A percentile compares a stretch with the other conserved stretches of the same genome.
These are phyloP conservation scores for Podarcis raffonei DNA, from an alignment of 2,113 vertebrate genomes.

Conservation along the genomic window DNA sequence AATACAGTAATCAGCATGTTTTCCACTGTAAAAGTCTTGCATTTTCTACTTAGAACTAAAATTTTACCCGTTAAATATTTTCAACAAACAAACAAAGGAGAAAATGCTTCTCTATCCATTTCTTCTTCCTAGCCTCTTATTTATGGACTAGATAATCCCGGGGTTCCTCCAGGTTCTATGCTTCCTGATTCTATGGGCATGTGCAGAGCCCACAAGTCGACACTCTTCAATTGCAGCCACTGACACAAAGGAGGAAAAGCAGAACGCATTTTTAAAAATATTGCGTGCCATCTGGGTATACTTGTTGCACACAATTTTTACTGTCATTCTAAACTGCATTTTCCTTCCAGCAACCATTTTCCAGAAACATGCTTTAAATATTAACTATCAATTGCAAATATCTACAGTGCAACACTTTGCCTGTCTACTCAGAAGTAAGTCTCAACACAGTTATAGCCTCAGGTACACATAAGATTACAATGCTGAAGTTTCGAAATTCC, in stretches of 20 bases:
- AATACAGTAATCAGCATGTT: conserved; percentile 89
- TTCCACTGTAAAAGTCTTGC: conserved; percentile 79
- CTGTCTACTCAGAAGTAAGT: too few relatives aligned
- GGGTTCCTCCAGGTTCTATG: too few relatives aligned
- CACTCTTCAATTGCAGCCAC: conserved; percentile 43
- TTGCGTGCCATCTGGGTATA: conserved; percentile 35
- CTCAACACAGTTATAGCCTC: too few relatives aligned
- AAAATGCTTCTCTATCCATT: conserved; percentile 65
- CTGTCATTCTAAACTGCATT: conserved; percentile 29
- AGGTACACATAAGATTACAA: too few relatives aligned
- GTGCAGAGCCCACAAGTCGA: conserved; percentile 63
- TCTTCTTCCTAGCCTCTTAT: conserved; percentile 79
- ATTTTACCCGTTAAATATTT: conserved; percentile 69
- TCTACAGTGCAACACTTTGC: too few relatives aligned
- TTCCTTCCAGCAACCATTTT: background rate
- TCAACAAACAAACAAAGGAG: conserved; percentile 69
- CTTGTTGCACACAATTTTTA: conserved; percentile 65
- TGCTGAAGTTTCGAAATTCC: background rate
- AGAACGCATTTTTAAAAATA: conserved; percentile 61
- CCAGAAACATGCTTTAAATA: background rate
- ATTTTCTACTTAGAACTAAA: conserved; percentile 81
- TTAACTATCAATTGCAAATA: background rate
- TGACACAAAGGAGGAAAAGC: conserved; percentile 69
- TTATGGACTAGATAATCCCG: conserved; percentile 11
- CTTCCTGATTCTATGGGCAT: conserved; percentile 39